Percentiles rank a stretch among this genome's conserved stretches.
Evolutionary conservation across 1,140 invertebrate species (phyloP).

Genomic region (Parasteatoda tepidariorum): DNA sequence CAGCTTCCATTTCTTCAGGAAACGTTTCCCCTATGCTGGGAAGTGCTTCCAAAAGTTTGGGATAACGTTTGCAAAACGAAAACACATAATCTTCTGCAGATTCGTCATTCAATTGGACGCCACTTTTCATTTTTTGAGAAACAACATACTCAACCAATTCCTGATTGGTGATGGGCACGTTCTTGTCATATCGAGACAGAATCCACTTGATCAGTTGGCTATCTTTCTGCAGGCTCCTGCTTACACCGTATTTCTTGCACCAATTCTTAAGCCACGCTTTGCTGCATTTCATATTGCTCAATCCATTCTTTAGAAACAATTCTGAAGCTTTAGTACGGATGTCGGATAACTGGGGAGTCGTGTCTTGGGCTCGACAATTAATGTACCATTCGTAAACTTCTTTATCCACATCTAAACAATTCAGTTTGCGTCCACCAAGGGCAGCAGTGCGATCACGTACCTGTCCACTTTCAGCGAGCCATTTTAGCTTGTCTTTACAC

Average conservation of each 20-base stretch:
- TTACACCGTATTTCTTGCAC: constrained; percentile 53
- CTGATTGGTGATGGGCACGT: constrained; percentile 45
- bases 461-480: constrained; percentile 53
- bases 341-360: constrained; percentile 31
- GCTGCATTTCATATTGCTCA: constrained; percentile 52
- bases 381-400: constrained; percentile 56
- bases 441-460: constrained; percentile 23
- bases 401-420: constrained; percentile 54
- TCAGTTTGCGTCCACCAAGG: constrained; percentile 24
- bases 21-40: constrained; percentile 47
- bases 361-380: constrained; percentile 9
- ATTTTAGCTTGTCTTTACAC: constrained; percentile 38
- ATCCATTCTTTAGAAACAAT: constrained; percentile 56
- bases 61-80: constrained; percentile 43
- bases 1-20: constrained; percentile 53
- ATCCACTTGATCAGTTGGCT: constrained; percentile 53
- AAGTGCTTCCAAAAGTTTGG: constrained; percentile 29
- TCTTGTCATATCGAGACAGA: constrained; percentile 48
- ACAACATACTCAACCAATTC: constrained; percentile 36
- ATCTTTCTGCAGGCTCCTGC: constrained; percentile 42
- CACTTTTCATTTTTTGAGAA: constrained; percentile 20
- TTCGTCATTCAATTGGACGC: constrained; percentile 19
- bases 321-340: constrained; percentile 49
- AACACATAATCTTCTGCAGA: constrained; percentile 37
- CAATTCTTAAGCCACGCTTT: constrained; percentile 55